phyloP scores from a whole-genome alignment of 2,113 vertebrate species.

The Cromileptes altivelis region DNA sequence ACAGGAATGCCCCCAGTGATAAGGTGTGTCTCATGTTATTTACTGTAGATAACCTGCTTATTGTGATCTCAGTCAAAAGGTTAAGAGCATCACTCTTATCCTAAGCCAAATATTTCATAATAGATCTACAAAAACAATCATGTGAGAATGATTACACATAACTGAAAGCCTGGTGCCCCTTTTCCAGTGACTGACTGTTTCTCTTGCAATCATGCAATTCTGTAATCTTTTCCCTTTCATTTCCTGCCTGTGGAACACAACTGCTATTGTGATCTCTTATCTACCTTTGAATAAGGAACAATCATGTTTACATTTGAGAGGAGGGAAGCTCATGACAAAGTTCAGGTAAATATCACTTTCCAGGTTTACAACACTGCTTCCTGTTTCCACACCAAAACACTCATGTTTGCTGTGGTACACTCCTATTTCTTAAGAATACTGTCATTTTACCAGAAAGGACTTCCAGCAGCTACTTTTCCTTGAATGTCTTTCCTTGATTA shows the following conservation, averaged over 20 bases:
- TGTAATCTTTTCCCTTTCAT: background rate
- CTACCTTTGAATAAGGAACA: background rate
- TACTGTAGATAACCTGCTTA: background rate
- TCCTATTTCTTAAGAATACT: background rate
- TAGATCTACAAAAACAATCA: background rate
- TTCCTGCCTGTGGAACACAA: background rate
- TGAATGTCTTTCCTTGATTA: slow-evolving; percentile 11
- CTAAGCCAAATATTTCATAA: background rate
- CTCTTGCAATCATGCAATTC: background rate
- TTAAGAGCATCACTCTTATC: background rate
- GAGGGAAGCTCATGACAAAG: background rate
- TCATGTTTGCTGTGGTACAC: too few relatives aligned
- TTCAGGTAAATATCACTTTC: slow-evolving; percentile 1
- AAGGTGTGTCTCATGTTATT: background rate
- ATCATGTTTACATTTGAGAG: slow-evolving; percentile 14
- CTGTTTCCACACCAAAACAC: slow-evolving; percentile 18
- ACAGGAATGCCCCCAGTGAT: background rate
- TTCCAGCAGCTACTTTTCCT: background rate
- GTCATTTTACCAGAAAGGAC: background rate
- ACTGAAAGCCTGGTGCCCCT: background rate
- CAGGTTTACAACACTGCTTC: slow-evolving; percentile 40
- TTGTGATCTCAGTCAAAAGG: background rate
- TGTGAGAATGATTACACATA: background rate
- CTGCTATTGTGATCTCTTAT: background rate
- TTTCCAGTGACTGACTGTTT: background rate